Percentiles rank a stretch among this genome's conserved stretches.
These are phyloP conservation scores for Pyrgilauda ruficollis DNA, from an alignment of 2,113 vertebrate species.

Conservation along the genomic window DNA sequence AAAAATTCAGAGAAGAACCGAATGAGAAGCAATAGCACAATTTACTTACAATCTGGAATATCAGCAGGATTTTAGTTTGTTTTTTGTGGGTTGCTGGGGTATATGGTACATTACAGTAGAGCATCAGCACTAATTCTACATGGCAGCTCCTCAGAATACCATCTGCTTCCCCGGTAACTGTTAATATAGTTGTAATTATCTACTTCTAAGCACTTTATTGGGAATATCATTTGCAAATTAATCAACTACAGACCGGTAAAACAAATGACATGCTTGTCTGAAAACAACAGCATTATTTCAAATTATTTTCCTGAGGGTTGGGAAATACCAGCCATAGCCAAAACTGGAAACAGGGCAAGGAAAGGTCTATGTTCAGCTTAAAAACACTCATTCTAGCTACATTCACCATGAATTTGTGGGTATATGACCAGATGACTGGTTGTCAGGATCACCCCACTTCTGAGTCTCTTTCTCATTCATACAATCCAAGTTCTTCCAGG, in stretches of 20 bases:
- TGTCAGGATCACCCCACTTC: neutral
- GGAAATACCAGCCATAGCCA: conserved; percentile 32
- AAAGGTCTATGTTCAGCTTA: neutral
- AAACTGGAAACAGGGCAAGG: neutral
- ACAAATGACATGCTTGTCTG: conserved; percentile 81
- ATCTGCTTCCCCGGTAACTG: conserved; percentile 96
- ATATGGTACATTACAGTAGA: conserved; percentile 85
- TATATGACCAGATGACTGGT: neutral
- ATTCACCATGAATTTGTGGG: neutral
- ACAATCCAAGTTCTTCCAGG: neutral
- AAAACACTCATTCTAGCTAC: neutral
- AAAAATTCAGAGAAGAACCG: conserved; percentile 69
- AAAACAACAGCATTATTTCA: conserved; percentile 77
- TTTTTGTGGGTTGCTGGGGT: conserved; percentile 79
- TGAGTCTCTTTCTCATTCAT: neutral
- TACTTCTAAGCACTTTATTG: conserved; percentile 98
- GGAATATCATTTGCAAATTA: conserved; percentile 96
- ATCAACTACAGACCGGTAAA: conserved; percentile 89
- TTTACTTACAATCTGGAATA: conserved; percentile 82
- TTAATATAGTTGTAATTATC: conserved; percentile 99
- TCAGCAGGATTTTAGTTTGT: conserved; percentile 79
- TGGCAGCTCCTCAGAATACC: conserved; percentile 94
- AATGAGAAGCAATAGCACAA: conserved; percentile 76
- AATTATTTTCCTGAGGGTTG: conserved; percentile 71
- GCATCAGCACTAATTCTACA: conserved; percentile 96